These are phyloP conservation scores for Metellina segmentata DNA, from an alignment of 2,888 invertebrate species.

Conservation along the genomic window DNA sequence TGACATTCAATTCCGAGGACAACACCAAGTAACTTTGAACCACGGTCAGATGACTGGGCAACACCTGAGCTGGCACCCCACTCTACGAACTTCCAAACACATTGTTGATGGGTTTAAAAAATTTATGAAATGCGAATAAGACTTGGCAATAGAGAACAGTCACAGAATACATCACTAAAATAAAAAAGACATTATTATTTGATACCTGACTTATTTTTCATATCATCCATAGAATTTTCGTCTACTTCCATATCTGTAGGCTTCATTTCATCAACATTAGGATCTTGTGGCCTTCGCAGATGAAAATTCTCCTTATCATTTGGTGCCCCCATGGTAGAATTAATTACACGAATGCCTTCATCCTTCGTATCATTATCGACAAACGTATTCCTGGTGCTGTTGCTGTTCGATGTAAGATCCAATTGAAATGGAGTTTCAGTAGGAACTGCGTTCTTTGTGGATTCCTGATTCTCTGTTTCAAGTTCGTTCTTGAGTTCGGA, in stretches of 20 bases:
- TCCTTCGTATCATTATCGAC: not conserved
- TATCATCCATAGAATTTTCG: constrained; percentile 16
- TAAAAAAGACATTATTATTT: not conserved
- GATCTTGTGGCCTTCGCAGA: constrained; percentile 37
- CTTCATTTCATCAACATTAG: not conserved
- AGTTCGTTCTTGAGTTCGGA: constrained; percentile 58
- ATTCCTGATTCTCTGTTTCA: constrained; percentile 15
- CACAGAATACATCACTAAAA: not conserved
- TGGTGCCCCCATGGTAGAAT: not conserved
- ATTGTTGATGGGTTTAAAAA: no score
- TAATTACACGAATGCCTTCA: not conserved
- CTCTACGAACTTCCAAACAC: no score
- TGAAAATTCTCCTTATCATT: constrained; percentile 62
- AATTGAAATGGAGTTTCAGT: constrained; percentile 66
- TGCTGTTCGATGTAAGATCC: constrained; percentile 38
- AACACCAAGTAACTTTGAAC: no score
- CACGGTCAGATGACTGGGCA: no score
- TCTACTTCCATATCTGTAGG: not conserved
- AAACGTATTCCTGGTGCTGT: not conserved
- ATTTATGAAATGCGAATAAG: no score
- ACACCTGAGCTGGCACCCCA: no score
- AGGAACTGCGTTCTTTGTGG: constrained; percentile 19
- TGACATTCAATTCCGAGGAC: no score
- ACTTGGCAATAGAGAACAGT: not conserved
- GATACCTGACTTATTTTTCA: constrained; percentile 16